Base-by-base conservation (phyloP, 2,113 vertebrate species). In the Anhinga rufa region DNA sequence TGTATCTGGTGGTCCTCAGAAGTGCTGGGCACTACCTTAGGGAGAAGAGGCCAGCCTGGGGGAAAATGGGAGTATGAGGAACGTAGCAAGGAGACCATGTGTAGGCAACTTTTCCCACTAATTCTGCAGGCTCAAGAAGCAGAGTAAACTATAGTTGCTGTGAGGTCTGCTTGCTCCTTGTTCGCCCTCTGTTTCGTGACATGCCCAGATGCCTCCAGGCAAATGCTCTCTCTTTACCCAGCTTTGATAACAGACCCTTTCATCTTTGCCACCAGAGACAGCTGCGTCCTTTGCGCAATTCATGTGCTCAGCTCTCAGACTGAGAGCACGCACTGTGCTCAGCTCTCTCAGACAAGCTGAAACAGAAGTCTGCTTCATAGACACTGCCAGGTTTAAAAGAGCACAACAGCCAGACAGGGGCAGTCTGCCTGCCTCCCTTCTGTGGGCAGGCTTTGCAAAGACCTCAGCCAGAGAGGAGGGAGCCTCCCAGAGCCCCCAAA, bases 211-310 rank as follows among this genome's bases (percentile, higher is more conserved):
- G 55, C 69, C 94, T 87, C 29, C 68, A 94, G 75, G 93, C 86
- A 58, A 91, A 90, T 46, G 78, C 51, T 86, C 55, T 71, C 79
- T 70, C 75, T 79, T 68, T 58, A 80, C 66, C 61, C 81, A 81
- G 68, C 81, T 97, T 92, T 94, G 80, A 94, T 93, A 92, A 91
- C 7, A 0, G 24, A 54, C 61, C 49, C 62, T 96, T 96, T 95
- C 75, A 93, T 93, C 88, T 93, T 34, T 87, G 54, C 88, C 94
- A 84, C 75, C 82, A 78, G 81, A 86, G 86, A 82, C 72, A 95
- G 92, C 66, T 60, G 61, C 57, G 86, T 62, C 72, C 92, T 91
- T 62, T 32, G 49, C 1, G 7, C 68, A 42, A 68, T 55, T 86
- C 66, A 17, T 68, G 65, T 18, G 65, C 77, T 88, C 68, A 38